A percentile compares a stretch with the other conserved stretches of the same genome.
Conservation (phyloP, 2,888 invertebrate species). For the Salpingus planirostris region DNA sequence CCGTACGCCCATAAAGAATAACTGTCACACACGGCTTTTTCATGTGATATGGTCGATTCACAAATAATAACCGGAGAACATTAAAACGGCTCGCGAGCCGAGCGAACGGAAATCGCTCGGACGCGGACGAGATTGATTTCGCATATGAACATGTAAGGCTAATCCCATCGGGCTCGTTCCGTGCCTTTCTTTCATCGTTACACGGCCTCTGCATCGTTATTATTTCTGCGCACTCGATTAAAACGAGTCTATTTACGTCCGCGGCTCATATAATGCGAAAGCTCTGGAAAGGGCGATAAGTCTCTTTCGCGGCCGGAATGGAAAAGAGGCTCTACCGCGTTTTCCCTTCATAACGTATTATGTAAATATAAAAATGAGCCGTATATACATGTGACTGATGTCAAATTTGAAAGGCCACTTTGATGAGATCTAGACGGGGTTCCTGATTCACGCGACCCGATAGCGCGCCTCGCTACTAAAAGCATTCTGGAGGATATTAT, state of each 20-base stretch:
- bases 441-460: conserved; percentile 39
- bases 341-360: conserved; percentile 19
- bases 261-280: no score
- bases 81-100: conserved; percentile 3
- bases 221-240: no score
- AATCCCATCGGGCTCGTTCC: no score
- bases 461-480: conserved; percentile 36
- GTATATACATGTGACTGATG: conserved; percentile 37
- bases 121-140: no score
- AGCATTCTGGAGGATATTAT: conserved; percentile 35
- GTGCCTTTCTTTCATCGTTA: no score
- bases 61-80: conserved; percentile 23
- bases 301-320: no score
- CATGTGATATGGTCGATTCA: conserved; percentile 29
- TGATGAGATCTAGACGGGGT: conserved; percentile 39
- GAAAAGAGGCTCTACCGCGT: no score
- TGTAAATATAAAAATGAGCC: conserved; percentile 38
- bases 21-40: conserved; percentile 33
- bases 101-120: conserved; percentile 5
- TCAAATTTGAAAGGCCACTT: conserved; percentile 43
- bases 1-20: no score
- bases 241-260: no score
- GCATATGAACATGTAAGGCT: no score
- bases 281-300: no score
- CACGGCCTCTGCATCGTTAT: no score